Evolutionary conservation across 2,888 invertebrate genomes (phyloP), one percentile per base, ranked within the genome.

Genomic region (Caenorhabditis virilis): DNA sequence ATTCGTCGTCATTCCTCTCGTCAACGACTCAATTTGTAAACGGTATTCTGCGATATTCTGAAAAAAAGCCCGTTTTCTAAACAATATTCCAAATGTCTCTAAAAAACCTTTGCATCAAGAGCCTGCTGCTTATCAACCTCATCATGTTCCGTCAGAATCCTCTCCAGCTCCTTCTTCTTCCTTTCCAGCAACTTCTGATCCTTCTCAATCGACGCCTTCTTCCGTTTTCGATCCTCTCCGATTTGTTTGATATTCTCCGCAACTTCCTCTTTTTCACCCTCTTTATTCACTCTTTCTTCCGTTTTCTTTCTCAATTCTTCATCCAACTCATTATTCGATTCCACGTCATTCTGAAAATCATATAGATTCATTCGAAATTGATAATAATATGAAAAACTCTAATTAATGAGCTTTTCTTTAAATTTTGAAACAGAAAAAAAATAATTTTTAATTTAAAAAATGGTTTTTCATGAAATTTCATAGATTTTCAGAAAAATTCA

Each of bases 1-100:
- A 71, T 89, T 90, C 50, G 90, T 89, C 38, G 90, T 88, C 76
- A 91, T 87, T 11, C 95, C 95, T 30, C 90, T 88, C 79, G 89
- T 90, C 38, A 93, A 88, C 20, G 92, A 92, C 80, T 95, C 90
- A 79, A 90, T 35, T 22, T 70, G 58, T 1, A 45, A 6, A 0
- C 53, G 53, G 2, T 27, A 45, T n/a, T n/a, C n/a, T n/a, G n/a
- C n/a, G n/a, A n/a, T n/a, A n/a, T n/a, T n/a, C n/a, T n/a, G n/a
- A n/a, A n/a, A n/a, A n/a, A n/a, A n/a, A n/a, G n/a, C n/a, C n/a
- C n/a, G n/a, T n/a, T n/a, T n/a, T n/a, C n/a, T n/a, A n/a, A n/a
- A n/a, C n/a, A n/a, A n/a, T n/a, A n/a, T n/a, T n/a, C n/a, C n/a
- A n/a, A n/a, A n/a, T n/a, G n/a, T 30, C 18, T 2, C 18, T 45